Conservation (phyloP, 1,140 invertebrate genomes). For the Nasonia giraulti region DNA sequence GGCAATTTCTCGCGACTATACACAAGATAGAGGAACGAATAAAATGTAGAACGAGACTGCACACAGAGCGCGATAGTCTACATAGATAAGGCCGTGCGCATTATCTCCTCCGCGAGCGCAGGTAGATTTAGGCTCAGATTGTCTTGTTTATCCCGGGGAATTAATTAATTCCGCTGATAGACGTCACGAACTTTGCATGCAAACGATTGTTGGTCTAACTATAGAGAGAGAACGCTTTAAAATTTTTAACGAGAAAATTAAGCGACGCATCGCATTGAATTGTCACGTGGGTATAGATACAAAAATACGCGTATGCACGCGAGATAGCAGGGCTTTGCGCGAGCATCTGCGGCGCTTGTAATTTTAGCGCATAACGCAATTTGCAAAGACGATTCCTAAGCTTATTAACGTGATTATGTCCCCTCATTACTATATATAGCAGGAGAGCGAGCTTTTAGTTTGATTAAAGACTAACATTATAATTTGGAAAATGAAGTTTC, state of each 20-base stretch:
- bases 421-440: not conserved
- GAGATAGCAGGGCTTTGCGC: no score
- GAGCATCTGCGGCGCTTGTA: no score
- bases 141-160: not conserved
- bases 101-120: not conserved
- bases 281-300: not conserved
- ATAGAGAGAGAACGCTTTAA: no score
- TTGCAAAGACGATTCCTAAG: not conserved
- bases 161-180: not conserved
- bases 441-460: not conserved
- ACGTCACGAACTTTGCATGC: no score
- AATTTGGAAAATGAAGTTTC: not conserved
- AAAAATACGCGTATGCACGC: no score
- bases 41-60: no score
- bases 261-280: no score
- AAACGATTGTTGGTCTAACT: no score
- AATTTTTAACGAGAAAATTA: no score
- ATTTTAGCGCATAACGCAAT: not conserved
- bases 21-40: no score
- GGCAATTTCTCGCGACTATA: no score
- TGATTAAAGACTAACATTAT: not conserved
- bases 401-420: not conserved
- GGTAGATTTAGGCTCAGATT: slow-evolving; percentile 23
- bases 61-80: slow-evolving; percentile 37
- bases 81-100: slow-evolving; percentile 28